Evolutionary conservation across 2,113 vertebrate species (phyloP), one percentile per base, ranked within the genome.

Genomic region (Xiphophorus hellerii): DNA sequence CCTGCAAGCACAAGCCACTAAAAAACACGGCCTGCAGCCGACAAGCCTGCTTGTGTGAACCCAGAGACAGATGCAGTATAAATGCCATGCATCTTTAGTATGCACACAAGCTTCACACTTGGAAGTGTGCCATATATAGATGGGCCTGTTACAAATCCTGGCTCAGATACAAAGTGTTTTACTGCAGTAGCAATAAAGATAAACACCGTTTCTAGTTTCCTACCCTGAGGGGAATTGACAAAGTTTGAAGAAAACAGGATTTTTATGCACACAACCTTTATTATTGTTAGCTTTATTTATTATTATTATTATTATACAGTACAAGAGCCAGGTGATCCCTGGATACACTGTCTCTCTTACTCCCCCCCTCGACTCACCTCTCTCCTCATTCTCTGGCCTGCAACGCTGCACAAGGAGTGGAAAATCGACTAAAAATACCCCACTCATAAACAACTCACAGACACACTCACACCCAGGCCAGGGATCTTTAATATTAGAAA

Each of bases 351-450:
- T 62, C 66, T 66, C 31, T 66, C 25, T n/a, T 54, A 25, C 51
- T 28, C 61, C 63, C 20, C 15, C 27, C 64, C 13, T 20, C 5
- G 1, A 66, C 64, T 64, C 78, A 69, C 51, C 27, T 62, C 66
- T 42, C 29, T 11, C 28, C 42, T 44, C 73, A 64, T 33, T 22
- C 28, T 14, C 71, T 77, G 42, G 44, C 66, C 60, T 68, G 54
- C 33, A 66, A 74, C 7, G 33, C 93, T 93, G 92, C 90, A 93
- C 89, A 94, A 92, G 93, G 92, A 94, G 91, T 94, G 93, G 93
- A 94, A 94, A 93, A 93, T 91, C 77, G 39, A 37, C 71, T 94
- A 93, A 92, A 94, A 93, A 94, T 94, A 94, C 72, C 78, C 78
- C 61, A 25, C 71, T 63, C 85, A 87, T 82, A 80, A 86, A 88